Evolutionary conservation across 2,113 vertebrate genomes (phyloP).

Genomic region (Ovis aries): DNA sequence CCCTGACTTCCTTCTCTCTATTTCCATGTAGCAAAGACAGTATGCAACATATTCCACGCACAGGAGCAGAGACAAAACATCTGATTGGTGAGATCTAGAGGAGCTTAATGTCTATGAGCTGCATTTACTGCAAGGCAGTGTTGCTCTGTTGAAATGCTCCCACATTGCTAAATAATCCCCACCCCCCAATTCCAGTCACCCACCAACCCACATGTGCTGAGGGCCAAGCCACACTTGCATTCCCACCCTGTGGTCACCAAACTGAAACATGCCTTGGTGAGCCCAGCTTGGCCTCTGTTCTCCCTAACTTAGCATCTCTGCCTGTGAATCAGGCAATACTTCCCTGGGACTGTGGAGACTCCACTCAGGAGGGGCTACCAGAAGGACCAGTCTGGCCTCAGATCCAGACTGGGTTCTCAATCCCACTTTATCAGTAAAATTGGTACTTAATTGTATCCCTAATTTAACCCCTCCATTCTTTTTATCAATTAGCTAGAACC

Average conservation of each 20-base stretch:
- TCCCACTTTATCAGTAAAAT: neutral
- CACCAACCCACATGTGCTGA: neutral
- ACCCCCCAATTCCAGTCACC: fast-evolving
- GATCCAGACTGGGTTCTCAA: neutral
- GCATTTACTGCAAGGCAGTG: neutral
- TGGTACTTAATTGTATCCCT: neutral
- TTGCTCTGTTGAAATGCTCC: neutral
- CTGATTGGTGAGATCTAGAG: neutral
- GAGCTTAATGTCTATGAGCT: neutral
- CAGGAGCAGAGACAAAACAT: neutral
- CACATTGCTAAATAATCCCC: neutral
- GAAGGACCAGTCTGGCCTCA: neutral
- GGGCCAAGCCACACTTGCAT: neutral
- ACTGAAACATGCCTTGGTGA: neutral
- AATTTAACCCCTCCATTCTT: neutral
- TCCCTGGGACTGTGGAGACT: neutral
- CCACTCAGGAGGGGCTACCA: fast-evolving
- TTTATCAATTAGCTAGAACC: neutral
- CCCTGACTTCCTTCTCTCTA: neutral
- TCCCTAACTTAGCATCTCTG: neutral
- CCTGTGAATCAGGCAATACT: neutral
- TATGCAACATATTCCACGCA: neutral
- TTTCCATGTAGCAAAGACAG: neutral
- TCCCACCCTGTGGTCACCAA: neutral
- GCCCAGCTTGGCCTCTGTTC: neutral